Percentiles rank a stretch among this genome's conserved stretches.
These are phyloP conservation scores for Cirrhinus molitorella DNA, from an alignment of 2,797 vertebrate genomes.

Conservation along the genomic window DNA sequence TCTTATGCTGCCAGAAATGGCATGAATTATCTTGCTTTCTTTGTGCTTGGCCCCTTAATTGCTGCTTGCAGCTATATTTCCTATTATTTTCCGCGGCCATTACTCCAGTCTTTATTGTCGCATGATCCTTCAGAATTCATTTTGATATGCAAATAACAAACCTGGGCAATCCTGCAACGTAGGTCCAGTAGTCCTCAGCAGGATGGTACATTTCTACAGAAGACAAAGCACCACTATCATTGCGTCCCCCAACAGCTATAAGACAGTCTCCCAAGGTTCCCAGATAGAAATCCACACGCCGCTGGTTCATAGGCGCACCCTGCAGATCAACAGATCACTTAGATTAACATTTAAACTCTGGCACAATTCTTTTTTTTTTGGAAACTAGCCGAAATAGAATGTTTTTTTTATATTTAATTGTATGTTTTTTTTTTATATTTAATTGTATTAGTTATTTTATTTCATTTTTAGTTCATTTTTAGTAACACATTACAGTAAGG, in stretches of 20 bases:
- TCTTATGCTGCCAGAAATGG: too few relatives aligned
- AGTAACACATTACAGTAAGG: too few relatives aligned
- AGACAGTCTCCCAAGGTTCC: constrained; percentile 86
- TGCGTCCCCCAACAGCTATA: constrained; percentile 93
- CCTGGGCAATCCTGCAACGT: constrained; percentile 90
- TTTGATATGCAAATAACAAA: constrained; percentile 59
- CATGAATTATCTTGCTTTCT: too few relatives aligned
- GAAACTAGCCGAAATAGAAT: too few relatives aligned
- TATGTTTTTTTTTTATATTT: too few relatives aligned
- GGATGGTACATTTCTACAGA: constrained; percentile 92
- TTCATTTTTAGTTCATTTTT: too few relatives aligned
- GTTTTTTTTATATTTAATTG: too few relatives aligned
- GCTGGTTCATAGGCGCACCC: constrained; percentile 88
- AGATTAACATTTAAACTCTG: background rate
- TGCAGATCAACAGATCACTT: constrained; percentile 55
- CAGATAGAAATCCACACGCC: constrained; percentile 92
- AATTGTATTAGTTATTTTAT: too few relatives aligned
- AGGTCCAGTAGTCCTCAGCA: constrained; percentile 89
- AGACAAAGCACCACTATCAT: constrained; percentile 87
- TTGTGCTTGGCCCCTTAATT: too few relatives aligned
- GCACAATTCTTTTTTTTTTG: background rate
- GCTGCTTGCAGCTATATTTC: too few relatives aligned
- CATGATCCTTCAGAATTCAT: background rate
- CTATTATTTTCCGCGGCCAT: background rate
- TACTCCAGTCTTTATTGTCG: background rate